Base-by-base conservation (phyloP, 2,888 invertebrate species). In the Achlya flavicornis region DNA sequence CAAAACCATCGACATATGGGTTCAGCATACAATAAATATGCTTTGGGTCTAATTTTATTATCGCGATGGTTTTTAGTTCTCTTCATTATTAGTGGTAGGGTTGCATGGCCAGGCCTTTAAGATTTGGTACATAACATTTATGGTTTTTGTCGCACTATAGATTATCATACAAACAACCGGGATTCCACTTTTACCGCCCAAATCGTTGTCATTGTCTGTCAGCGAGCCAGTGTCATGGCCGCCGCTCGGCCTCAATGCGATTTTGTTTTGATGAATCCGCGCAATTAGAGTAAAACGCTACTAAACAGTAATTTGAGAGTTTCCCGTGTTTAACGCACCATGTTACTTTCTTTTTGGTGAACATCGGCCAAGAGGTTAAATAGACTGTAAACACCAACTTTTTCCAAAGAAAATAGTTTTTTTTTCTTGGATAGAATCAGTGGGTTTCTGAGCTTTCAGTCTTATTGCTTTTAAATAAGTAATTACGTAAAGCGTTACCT, bases 261-360 rank as follows among this genome's bases (percentile, higher is more conserved):
- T 79, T 79, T 78, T 59, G 8, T 85, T 85, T 84, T 83, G 87
- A 87, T 86, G 87, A 89, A 80, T 84, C 83, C 72, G 74, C 72
- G 74, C 87, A 92, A 92, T 93, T 89, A 91, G 89, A 91, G 87
- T 91, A 90, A 91, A 90, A 89, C 88, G 88, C 75, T 80, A 79
- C 85, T 88, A 88, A 91, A 88, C 84, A 85, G 89, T 88, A 88
- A 90, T 92, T 90, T 89, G 81, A 80, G 80, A 87, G 86, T 90
- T 88, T 88, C 85, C 86, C 85, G 88, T 88, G 89, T 84, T 91
- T 88, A 92, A 89, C 86, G 84, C 85, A 80, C 84, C 86, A 86
- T 90, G 83, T 84, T 83, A 88, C 91, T 92, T 92, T 92, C 92
- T 90, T 92, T 91, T 89, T 80, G 79, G 80, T 81, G 71, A 75